Conservation (phyloP, 2,113 vertebrate species). For the Struthidea cinerea region DNA sequence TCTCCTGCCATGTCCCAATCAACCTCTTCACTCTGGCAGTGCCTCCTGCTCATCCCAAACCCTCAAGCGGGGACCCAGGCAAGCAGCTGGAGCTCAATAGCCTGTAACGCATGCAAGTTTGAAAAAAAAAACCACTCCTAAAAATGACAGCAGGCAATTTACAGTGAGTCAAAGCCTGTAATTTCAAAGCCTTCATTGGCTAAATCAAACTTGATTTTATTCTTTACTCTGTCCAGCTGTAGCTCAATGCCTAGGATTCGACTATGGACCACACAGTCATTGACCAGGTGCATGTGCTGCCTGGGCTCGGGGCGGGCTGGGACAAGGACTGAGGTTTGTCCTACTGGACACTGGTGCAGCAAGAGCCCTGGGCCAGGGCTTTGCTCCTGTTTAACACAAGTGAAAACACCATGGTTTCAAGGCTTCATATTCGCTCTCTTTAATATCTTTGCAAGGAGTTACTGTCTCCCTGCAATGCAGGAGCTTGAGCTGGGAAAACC, state of each 20-base stretch:
- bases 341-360: background rate
- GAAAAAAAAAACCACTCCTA: background rate
- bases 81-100: slow-evolving; percentile 26
- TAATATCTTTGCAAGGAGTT: background rate
- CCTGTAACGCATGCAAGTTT: background rate
- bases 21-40: background rate
- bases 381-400: background rate
- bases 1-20: background rate
- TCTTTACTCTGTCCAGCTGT: background rate
- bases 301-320: background rate
- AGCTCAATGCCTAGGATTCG: background rate
- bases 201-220: background rate
- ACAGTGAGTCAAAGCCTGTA: background rate
- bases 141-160: background rate
- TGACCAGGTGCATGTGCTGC: background rate
- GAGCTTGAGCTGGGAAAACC: background rate
- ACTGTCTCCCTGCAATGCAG: background rate
- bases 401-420: background rate
- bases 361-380: background rate
- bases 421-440: background rate
- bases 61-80: background rate
- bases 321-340: background rate
- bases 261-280: accelerated
- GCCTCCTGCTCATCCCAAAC: background rate
- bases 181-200: slow-evolving; percentile 1